Evolutionary conservation across 2,888 invertebrate genomes (phyloP).

Genomic region (Aphodius granarius): DNA sequence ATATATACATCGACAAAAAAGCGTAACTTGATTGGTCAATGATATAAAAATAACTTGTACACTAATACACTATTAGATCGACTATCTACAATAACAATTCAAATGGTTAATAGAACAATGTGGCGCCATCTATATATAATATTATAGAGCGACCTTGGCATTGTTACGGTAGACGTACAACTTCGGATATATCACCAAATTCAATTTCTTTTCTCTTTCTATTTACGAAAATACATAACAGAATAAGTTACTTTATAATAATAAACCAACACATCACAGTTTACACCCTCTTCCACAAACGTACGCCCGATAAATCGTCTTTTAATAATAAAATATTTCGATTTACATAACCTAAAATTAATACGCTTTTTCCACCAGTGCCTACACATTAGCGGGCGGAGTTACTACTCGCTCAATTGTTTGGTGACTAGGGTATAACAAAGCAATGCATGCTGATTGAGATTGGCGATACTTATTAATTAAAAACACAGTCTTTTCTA

Average conservation of each 20-base stretch:
- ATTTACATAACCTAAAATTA: not conserved
- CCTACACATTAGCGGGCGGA: too few relatives aligned
- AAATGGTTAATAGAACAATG: too few relatives aligned
- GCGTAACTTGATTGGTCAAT: constrained; percentile 56
- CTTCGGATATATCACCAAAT: constrained; percentile 20
- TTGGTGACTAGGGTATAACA: too few relatives aligned
- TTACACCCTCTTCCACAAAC: too few relatives aligned
- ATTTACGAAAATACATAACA: not conserved
- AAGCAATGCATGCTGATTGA: too few relatives aligned
- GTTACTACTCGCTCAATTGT: too few relatives aligned
- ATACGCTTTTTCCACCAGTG: not conserved
- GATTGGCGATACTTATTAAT: too few relatives aligned
- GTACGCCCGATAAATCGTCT: too few relatives aligned
- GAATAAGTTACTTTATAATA: too few relatives aligned
- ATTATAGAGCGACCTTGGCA: not conserved
- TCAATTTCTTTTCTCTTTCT: constrained; percentile 17
- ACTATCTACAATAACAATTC: constrained; percentile 26
- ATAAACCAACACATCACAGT: too few relatives aligned
- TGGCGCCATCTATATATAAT: too few relatives aligned
- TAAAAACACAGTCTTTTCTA: too few relatives aligned
- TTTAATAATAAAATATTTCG: not conserved
- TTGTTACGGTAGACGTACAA: constrained; percentile 2
- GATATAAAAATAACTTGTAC: constrained; percentile 55
- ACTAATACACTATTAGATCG: constrained; percentile 37
- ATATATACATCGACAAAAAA: constrained; percentile 55